These are phyloP conservation scores for Muschampia plurimacula DNA, from an alignment of 2,888 invertebrate genomes.

Conservation along the genomic window DNA sequence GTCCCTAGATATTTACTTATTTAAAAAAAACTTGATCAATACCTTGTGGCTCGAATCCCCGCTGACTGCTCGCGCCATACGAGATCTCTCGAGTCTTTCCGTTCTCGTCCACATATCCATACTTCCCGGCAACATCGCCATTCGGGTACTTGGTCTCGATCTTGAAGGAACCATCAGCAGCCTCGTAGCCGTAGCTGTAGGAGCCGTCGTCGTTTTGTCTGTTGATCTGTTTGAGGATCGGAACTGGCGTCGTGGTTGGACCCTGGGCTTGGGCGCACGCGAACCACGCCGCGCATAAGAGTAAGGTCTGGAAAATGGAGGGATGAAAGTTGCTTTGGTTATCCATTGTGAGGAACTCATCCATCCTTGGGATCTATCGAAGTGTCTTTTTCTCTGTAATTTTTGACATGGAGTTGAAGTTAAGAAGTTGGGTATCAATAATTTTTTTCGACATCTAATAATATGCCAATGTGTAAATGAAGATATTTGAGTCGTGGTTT, in stretches of 20 bases:
- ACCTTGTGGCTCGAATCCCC: conserved; percentile 94
- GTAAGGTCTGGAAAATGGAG: conserved; percentile 44
- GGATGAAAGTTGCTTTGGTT: no score
- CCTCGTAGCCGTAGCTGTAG: conserved; percentile 96
- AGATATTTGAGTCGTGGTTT: no score
- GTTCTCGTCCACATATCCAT: conserved; percentile 94
- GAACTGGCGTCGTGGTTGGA: conserved; percentile 90
- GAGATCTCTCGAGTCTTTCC: conserved; percentile 93
- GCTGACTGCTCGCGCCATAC: conserved; percentile 92
- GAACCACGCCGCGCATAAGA: conserved; percentile 49
- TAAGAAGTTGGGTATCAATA: no score
- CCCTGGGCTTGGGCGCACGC: conserved; percentile 69
- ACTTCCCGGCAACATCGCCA: conserved; percentile 95
- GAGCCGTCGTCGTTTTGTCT: conserved; percentile 95
- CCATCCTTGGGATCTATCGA: no score
- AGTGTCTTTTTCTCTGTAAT: no score
- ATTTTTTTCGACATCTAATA: no score
- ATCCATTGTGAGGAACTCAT: no score
- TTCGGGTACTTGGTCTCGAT: conserved; percentile 93
- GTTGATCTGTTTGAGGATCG: conserved; percentile 93
- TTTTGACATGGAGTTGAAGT: no score
- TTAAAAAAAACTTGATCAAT: conserved; percentile 32
- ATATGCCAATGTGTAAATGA: no score
- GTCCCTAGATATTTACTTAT: no score
- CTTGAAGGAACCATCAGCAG: conserved; percentile 95